Base-by-base conservation (phyloP, 2,888 invertebrate genomes). In the Pimpla rufipes region DNA sequence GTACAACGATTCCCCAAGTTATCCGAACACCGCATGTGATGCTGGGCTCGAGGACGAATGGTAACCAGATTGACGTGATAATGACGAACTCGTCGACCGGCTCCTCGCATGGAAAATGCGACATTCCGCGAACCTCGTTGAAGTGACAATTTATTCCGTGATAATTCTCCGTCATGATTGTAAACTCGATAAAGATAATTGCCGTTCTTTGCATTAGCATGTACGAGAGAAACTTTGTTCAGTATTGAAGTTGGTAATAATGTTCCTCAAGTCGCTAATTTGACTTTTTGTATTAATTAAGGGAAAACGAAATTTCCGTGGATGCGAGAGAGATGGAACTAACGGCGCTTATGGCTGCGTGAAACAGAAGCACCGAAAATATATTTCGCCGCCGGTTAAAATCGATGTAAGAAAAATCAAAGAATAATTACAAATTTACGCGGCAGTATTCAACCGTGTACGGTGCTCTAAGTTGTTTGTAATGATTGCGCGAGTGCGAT, bases 31-130 rank as follows among this genome's bases (percentile, higher is more conserved):
- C 40, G 80, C 67, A 8, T 79, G 57, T 5, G 94, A 93, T 11
- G 92, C 93, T 47, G 95, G 95, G 86, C 94, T 94, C 0, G 95
- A 95, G 7, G 95, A 95, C 85, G 94, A 94, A 40, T 95, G 95
- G 95, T 95, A 94, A 89, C 59, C 52, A 21, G 21, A 52, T 10
- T 18, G 21, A 52, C 2, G 10, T 21, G 10, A 2, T 1, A 18
- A 52, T 8, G 10, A 52, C 52, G 21, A 21, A 52, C 2, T 52
- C 52, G 21, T 23, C 18, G 18, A 18, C 18, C 16, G 8, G 10
- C 21, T 52, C 21, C 21, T 7, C 8, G 10, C 10, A 13, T 23
- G 10, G 11, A 52, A 52, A 21, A 21, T 10, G 52, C 21, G 45
- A 52, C 21, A 21, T 52, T 21, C 21, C 21, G 18, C 8, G 21